These are phyloP conservation scores for Musca vetustissima DNA, from an alignment of 1,140 invertebrate genomes.

Conservation along the genomic window DNA sequence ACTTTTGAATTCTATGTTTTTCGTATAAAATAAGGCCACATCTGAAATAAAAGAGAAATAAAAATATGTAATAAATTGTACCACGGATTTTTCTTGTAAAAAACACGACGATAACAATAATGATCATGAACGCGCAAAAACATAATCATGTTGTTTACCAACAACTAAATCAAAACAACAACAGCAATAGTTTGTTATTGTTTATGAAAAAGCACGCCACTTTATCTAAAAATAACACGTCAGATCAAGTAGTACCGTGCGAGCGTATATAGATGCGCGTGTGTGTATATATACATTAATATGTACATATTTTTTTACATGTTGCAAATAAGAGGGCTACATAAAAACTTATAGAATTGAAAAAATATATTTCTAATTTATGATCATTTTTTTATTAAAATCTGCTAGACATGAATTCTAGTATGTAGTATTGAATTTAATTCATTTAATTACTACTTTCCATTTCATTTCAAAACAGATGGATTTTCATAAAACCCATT, in stretches of 20 bases:
- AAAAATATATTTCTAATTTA: too few relatives aligned
- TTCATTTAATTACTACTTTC: too few relatives aligned
- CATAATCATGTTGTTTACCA: background rate
- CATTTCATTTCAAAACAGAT: too few relatives aligned
- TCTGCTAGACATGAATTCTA: too few relatives aligned
- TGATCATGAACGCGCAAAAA: background rate
- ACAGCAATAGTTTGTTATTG: background rate
- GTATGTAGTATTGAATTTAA: too few relatives aligned
- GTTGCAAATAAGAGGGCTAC: too few relatives aligned
- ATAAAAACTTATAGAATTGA: too few relatives aligned
- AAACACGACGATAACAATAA: too few relatives aligned
- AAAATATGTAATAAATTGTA: background rate
- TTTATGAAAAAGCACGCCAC: background rate
- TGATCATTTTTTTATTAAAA: too few relatives aligned
- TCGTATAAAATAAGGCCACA: conserved; percentile 49
- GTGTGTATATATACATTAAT: too few relatives aligned
- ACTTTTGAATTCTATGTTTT: conserved; percentile 40
- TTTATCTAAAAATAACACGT: background rate
- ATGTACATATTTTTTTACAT: too few relatives aligned
- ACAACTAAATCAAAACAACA: conserved; percentile 8
- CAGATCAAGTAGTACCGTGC: background rate
- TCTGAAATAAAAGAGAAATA: conserved; percentile 33
- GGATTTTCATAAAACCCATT: too few relatives aligned
- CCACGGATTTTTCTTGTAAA: background rate
- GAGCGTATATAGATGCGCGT: background rate